These are phyloP conservation scores for Argyresthia albistria DNA, from an alignment of 2,888 invertebrate genomes.

Conservation along the genomic window DNA sequence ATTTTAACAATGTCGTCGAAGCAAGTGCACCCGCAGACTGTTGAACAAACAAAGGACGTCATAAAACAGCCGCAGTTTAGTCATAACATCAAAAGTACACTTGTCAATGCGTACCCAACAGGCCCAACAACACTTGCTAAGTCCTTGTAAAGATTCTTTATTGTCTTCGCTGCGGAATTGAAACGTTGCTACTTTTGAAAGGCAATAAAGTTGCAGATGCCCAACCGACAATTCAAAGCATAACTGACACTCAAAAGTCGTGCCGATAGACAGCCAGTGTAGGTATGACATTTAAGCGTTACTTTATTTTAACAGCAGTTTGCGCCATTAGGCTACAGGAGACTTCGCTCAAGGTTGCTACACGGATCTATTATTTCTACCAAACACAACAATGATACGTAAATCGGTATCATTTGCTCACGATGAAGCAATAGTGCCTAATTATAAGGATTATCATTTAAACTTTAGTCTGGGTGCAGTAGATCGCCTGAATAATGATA, in stretches of 20 bases:
- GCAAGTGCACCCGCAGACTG: neutral
- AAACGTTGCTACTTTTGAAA: neutral
- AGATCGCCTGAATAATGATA: constrained; percentile 23
- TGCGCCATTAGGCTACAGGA: too few relatives aligned
- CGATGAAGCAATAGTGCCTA: constrained; percentile 6
- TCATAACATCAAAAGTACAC: neutral
- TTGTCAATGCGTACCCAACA: neutral
- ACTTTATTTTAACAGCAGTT: too few relatives aligned
- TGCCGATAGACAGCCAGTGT: too few relatives aligned
- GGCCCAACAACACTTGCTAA: neutral
- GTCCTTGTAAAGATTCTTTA: neutral
- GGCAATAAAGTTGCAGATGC: neutral
- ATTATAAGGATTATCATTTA: constrained; percentile 39
- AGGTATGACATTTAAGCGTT: too few relatives aligned
- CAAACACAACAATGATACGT: too few relatives aligned
- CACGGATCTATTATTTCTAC: too few relatives aligned
- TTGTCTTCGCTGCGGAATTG: neutral
- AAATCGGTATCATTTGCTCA: too few relatives aligned
- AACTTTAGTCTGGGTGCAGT: constrained; percentile 18
- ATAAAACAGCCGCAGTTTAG: constrained; percentile 1
- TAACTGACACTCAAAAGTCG: too few relatives aligned
- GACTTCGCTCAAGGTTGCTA: too few relatives aligned
- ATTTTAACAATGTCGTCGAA: neutral
- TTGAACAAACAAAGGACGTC: neutral
- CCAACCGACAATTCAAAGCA: too few relatives aligned